These are phyloP conservation scores for Piezodorus guildinii DNA, from an alignment of 1,140 invertebrate species.

Conservation along the genomic window DNA sequence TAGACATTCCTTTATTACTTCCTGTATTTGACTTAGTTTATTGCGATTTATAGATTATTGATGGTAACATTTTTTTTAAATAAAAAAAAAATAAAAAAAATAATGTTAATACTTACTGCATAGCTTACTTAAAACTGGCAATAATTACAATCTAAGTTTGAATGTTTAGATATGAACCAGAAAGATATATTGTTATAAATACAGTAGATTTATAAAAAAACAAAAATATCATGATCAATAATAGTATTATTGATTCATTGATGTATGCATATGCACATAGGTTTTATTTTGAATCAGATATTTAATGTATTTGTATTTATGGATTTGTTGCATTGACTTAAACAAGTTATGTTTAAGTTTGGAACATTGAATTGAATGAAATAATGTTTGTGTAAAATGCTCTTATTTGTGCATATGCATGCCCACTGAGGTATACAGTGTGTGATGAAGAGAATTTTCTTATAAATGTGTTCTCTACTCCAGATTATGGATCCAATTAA, in stretches of 20 bases:
- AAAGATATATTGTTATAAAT: background rate
- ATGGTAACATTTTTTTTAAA: background rate
- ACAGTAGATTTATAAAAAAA: background rate
- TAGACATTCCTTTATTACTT: constrained; percentile 9
- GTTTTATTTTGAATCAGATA: no score
- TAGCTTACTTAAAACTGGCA: constrained; percentile 5
- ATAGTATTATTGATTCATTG: background rate
- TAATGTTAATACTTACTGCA: background rate
- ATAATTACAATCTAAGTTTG: constrained; percentile 6
- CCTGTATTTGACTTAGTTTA: constrained; percentile 5
- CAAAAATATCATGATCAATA: background rate
- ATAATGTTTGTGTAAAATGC: no score
- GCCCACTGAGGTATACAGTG: no score
- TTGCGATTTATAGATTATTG: background rate
- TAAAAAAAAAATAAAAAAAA: background rate
- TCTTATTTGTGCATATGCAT: no score
- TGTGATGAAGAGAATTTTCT: no score
- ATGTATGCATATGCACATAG: constrained; percentile 1
- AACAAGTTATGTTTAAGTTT: no score
- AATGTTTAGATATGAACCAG: constrained; percentile 1
- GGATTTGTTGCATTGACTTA: no score
- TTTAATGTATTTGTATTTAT: no score
- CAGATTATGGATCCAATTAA: no score
- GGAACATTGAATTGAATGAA: no score
- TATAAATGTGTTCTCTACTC: no score